phyloP scores from a whole-genome alignment of 2,888 invertebrate genomes.

The Oxyscelio sp. region DNA sequence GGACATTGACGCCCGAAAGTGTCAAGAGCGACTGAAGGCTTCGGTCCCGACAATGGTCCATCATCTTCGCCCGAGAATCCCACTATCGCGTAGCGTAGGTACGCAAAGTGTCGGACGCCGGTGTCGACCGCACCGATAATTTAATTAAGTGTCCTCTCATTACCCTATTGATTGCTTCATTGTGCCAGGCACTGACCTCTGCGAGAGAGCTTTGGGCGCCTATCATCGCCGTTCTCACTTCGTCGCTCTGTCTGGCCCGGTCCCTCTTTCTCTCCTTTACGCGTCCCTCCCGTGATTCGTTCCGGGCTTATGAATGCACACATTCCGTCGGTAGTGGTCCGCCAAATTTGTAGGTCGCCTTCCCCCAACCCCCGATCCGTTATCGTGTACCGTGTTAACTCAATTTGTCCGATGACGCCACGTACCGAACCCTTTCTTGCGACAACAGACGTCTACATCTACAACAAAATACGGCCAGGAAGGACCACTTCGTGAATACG shows the following conservation, averaged over 20 bases:
- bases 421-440: conserved; percentile 68
- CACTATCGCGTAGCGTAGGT: conserved; percentile 82
- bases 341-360: conserved; percentile 70
- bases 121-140: conserved; percentile 87
- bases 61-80: conserved; percentile 71
- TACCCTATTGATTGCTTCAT: conserved; percentile 89
- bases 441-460: conserved; percentile 68
- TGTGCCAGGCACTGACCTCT: conserved; percentile 84
- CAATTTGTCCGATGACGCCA: conserved; percentile 76
- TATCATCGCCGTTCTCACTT: conserved; percentile 75
- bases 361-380: conserved; percentile 58
- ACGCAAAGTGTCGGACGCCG: conserved; percentile 81
- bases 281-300: conserved; percentile 75
- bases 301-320: conserved; percentile 75
- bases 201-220: conserved; percentile 80
- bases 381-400: conserved; percentile 77
- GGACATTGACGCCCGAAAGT: conserved; percentile 84
- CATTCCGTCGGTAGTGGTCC: conserved; percentile 72
- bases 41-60: conserved; percentile 61
- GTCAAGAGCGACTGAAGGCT: conserved; percentile 84
- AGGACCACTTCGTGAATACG: conserved; percentile 43
- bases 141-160: conserved; percentile 88
- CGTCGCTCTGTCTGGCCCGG: conserved; percentile 34
- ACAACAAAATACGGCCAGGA: conserved; percentile 39
- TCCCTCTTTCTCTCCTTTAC: conserved; percentile 54